Percentiles rank a stretch among this genome's conserved stretches.
These are phyloP conservation scores for Sitophilus oryzae DNA, from an alignment of 1,140 invertebrate genomes.

Conservation along the genomic window DNA sequence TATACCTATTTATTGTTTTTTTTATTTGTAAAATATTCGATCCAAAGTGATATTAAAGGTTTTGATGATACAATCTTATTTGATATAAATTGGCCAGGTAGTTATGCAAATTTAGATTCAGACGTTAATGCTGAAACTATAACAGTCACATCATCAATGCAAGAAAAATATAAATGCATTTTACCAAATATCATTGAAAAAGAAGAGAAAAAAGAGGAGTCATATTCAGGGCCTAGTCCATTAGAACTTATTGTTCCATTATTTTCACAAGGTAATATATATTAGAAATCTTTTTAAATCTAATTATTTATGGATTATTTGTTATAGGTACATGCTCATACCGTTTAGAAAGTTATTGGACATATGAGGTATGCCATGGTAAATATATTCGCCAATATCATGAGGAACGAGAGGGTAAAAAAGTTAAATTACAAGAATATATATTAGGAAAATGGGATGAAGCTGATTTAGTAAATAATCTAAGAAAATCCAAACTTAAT, in stretches of 20 bases:
- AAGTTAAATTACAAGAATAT: conserved; percentile 74
- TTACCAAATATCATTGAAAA: conserved; percentile 62
- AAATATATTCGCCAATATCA: conserved; percentile 87
- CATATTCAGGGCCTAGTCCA: conserved; percentile 65
- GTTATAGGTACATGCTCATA: conserved; percentile 65
- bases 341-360: conserved; percentile 91
- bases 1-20: neutral
- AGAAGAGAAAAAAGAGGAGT: conserved; percentile 50
- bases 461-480: conserved; percentile 45
- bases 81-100: conserved; percentile 75
- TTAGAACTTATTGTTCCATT: conserved; percentile 70
- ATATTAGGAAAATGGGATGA: conserved; percentile 69
- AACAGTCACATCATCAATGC: conserved; percentile 57
- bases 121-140: conserved; percentile 48
- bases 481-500: conserved; percentile 52
- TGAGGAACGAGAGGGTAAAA: conserved; percentile 85
- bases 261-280: conserved; percentile 54
- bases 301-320: conserved; percentile 39
- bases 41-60: conserved; percentile 56
- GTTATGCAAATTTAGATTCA: conserved; percentile 46
- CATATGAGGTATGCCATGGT: conserved; percentile 95
- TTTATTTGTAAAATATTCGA: neutral
- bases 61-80: conserved; percentile 79
- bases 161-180: conserved; percentile 69
- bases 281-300: neutral